These are phyloP conservation scores for Galleria mellonella DNA, from an alignment of 1,140 invertebrate species.

Conservation along the genomic window DNA sequence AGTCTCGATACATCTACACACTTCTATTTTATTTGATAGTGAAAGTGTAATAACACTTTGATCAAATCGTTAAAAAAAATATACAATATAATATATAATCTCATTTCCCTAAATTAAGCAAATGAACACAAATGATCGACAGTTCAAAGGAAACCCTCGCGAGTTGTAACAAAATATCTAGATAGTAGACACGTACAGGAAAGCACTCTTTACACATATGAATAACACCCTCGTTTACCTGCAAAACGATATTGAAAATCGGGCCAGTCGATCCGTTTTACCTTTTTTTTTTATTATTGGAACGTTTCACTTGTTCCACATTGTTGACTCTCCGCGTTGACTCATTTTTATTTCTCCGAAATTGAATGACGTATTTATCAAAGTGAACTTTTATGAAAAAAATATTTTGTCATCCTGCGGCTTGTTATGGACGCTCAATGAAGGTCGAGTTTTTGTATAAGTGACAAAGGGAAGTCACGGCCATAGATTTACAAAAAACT, in stretches of 20 bases:
- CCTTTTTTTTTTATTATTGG: conserved; percentile 47
- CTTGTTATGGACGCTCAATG: conserved; percentile 28
- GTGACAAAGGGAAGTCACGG: conserved; percentile 22
- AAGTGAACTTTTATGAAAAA: conserved; percentile 32
- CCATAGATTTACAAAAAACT: no score
- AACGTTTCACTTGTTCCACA: conserved; percentile 53
- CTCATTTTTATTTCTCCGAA: conserved; percentile 47
- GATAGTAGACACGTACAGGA: conserved; percentile 9
- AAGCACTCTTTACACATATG: conserved; percentile 31
- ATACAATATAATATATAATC: no score
- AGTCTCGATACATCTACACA: no score
- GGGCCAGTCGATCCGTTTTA: conserved; percentile 36
- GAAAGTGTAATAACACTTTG: no score
- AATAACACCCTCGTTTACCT: conserved; percentile 40
- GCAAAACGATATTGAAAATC: conserved; percentile 50
- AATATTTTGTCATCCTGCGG: conserved; percentile 22
- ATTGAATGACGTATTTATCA: conserved; percentile 48
- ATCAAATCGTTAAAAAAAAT: no score
- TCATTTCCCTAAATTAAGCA: no score
- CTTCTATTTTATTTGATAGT: no score
- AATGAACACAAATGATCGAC: conserved; percentile 2
- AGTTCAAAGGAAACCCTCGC: no score
- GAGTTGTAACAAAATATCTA: no score
- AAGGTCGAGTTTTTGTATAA: conserved; percentile 23
- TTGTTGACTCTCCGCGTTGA: conserved; percentile 42